Percentiles rank a stretch among this genome's conserved stretches.
Evolutionary conservation across 2,113 vertebrate species (phyloP).

Genomic region (Cynoglossus semilaevis): DNA sequence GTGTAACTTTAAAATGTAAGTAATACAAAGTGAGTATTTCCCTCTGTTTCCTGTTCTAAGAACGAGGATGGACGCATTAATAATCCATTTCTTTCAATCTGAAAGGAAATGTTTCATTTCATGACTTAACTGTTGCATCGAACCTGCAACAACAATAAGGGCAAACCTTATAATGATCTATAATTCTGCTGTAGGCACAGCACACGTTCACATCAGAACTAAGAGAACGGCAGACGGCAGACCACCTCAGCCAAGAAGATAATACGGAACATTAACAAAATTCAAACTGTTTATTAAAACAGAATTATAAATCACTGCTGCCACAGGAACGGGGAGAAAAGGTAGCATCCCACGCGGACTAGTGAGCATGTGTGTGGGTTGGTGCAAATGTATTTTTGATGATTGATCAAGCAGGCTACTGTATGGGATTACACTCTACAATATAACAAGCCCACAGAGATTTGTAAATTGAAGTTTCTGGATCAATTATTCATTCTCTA

Average conservation of each 20-base stretch:
- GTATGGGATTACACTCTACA: constrained; percentile 36
- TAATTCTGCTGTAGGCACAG: too few species aligned
- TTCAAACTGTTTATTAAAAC: not conserved
- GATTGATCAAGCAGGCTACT: constrained; percentile 28
- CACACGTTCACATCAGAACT: too few species aligned
- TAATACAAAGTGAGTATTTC: too few species aligned
- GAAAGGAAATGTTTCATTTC: too few species aligned
- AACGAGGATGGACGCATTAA: too few species aligned
- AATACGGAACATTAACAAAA: constrained; percentile 10
- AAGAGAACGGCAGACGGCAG: not conserved
- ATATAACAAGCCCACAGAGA: constrained; percentile 48
- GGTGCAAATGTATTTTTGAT: constrained; percentile 12
- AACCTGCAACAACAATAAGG: too few species aligned
- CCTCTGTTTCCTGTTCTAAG: too few species aligned
- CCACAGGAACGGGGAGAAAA: constrained; percentile 4
- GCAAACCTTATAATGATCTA: too few species aligned
- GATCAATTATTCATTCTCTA: constrained; percentile 64
- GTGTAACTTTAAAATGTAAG: too few species aligned
- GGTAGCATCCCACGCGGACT: not conserved
- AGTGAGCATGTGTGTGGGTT: not conserved
- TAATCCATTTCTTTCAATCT: too few species aligned
- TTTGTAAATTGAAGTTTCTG: constrained; percentile 48
- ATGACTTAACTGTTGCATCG: too few species aligned
- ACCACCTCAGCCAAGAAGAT: not conserved
- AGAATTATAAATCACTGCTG: constrained; percentile 1